Conservation (phyloP, 2,888 invertebrate genomes). For the Oligia strigilis region DNA sequence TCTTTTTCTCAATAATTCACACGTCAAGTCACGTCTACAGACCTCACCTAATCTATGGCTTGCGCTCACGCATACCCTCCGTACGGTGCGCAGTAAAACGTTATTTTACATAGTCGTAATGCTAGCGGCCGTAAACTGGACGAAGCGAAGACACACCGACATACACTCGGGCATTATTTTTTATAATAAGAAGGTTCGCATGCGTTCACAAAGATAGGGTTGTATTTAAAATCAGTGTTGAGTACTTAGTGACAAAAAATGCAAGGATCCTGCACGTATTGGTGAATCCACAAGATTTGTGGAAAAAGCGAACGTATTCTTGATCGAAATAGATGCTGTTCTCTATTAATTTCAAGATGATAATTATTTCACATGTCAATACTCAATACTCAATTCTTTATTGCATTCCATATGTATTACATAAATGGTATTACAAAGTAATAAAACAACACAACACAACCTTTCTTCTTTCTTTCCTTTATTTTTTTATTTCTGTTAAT, state of each 20-base stretch:
- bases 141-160: conserved; percentile 70
- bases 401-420: too few relatives aligned
- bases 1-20: background rate
- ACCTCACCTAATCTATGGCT: conserved; percentile 65
- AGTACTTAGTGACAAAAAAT: background rate
- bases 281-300: background rate
- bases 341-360: background rate
- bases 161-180: conserved; percentile 61
- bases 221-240: background rate
- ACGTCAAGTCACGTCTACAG: conserved; percentile 49
- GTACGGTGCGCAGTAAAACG: conserved; percentile 79
- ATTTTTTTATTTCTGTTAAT: too few relatives aligned
- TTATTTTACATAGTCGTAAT: conserved; percentile 84
- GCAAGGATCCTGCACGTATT: background rate
- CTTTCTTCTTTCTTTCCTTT: background rate
- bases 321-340: background rate
- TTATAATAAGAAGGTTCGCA: conserved; percentile 38
- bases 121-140: conserved; percentile 78
- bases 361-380: background rate
- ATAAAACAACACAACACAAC: background rate
- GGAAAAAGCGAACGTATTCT: background rate
- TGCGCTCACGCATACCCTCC: conserved; percentile 71
- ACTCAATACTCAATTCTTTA: too few relatives aligned
- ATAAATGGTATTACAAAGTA: too few relatives aligned
- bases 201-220: background rate